These are phyloP conservation scores for Cuniculus paca DNA, from an alignment of 2,797 vertebrate genomes.

Conservation along the genomic window DNA sequence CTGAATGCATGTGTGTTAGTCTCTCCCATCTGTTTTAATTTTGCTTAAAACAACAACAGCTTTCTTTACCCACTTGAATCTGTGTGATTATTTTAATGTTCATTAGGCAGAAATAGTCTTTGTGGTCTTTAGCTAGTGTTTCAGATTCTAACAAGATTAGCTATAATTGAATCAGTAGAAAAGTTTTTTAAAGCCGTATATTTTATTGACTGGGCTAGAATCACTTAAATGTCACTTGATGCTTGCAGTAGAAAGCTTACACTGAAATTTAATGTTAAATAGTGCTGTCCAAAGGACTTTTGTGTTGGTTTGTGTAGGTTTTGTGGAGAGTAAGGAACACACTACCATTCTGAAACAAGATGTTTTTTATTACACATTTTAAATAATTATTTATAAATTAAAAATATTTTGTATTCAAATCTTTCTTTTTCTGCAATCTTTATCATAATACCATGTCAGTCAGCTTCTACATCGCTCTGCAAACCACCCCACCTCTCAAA, in stretches of 20 bases:
- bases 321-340: constrained; percentile 60
- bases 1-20: constrained; percentile 61
- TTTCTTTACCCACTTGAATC: constrained; percentile 70
- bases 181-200: constrained; percentile 52
- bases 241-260: constrained; percentile 66
- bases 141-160: constrained; percentile 71
- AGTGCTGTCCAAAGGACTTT: constrained; percentile 5
- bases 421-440: constrained; percentile 41
- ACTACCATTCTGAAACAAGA: constrained; percentile 36
- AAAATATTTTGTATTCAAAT: constrained; percentile 53
- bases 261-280: constrained; percentile 68
- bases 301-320: constrained; percentile 53
- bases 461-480: neutral
- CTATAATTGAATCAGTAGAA: constrained; percentile 36
- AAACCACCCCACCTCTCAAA: neutral
- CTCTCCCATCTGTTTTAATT: constrained; percentile 82
- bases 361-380: neutral
- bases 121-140: constrained; percentile 41
- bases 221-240: constrained; percentile 59
- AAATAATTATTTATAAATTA: neutral
- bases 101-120: neutral
- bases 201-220: constrained; percentile 61
- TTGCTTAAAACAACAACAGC: constrained; percentile 78
- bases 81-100: constrained; percentile 71
- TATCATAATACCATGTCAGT: neutral